These are phyloP conservation scores for Melinaea marsaeus DNA, from an alignment of 2,888 invertebrate species.

Conservation along the genomic window DNA sequence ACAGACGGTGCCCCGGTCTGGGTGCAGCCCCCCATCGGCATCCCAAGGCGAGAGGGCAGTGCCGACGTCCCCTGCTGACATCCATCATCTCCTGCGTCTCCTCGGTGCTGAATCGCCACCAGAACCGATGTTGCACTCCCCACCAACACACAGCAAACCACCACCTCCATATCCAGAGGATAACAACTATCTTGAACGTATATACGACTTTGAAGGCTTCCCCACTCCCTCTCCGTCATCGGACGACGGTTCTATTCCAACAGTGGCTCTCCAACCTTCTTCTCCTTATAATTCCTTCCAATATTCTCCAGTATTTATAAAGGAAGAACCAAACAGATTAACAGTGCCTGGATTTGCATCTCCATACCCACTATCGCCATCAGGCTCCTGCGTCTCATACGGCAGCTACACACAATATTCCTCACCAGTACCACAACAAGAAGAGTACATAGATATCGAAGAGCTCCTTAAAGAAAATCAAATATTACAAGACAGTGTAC, in stretches of 20 bases:
- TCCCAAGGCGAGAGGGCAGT: slow-evolving; percentile 82
- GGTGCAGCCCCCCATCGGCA: slow-evolving; percentile 86
- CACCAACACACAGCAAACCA: slow-evolving; percentile 65
- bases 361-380: slow-evolving; percentile 77
- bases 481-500: slow-evolving; percentile 69
- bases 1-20: slow-evolving; percentile 88
- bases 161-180: slow-evolving; percentile 69
- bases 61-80: slow-evolving; percentile 74
- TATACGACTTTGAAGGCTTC: slow-evolving; percentile 73
- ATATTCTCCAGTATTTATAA: slow-evolving; percentile 62
- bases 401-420: slow-evolving; percentile 77
- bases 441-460: slow-evolving; percentile 80
- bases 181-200: slow-evolving; percentile 61
- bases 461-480: slow-evolving; percentile 78
- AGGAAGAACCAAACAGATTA: slow-evolving; percentile 76
- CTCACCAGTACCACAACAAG: slow-evolving; percentile 77
- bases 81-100: slow-evolving; percentile 67
- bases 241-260: slow-evolving; percentile 77
- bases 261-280: slow-evolving; percentile 76
- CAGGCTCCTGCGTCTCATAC: slow-evolving; percentile 77
- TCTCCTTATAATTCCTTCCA: slow-evolving; percentile 74
- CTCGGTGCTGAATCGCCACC: slow-evolving; percentile 73
- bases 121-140: slow-evolving; percentile 70
- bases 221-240: slow-evolving; percentile 72
- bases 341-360: slow-evolving; percentile 71